Conservation (phyloP, 2,113 vertebrate genomes). For the Hyla sarda region DNA sequence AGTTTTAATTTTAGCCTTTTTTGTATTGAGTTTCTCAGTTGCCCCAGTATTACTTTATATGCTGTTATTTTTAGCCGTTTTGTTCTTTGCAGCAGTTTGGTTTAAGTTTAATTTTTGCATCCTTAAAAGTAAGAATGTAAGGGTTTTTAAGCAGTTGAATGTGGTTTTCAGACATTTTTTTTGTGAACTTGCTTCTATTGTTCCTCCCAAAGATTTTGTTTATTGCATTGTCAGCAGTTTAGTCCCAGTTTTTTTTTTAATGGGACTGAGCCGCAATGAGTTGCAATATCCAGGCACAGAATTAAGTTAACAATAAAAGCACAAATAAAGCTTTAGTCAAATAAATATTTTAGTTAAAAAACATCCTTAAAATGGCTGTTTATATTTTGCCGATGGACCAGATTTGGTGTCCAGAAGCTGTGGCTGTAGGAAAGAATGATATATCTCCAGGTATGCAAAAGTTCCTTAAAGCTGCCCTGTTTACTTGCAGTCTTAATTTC, state of each 20-base stretch:
- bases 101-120: neutral
- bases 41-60: conserved; percentile 4
- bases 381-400: too few species aligned
- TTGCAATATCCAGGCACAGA: neutral
- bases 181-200: neutral
- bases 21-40: conserved; percentile 29
- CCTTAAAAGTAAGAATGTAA: neutral
- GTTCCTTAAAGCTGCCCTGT: too few species aligned
- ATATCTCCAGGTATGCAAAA: too few species aligned
- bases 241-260: neutral
- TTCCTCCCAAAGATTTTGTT: neutral
- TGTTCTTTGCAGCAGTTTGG: neutral
- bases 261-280: neutral
- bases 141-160: neutral
- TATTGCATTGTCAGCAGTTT: neutral
- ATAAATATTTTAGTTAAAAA: too few species aligned
- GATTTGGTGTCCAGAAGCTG: too few species aligned
- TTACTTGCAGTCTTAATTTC: too few species aligned
- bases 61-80: conserved; percentile 40
- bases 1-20: conserved; percentile 50
- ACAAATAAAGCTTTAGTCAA: too few species aligned
- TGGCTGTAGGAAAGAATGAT: too few species aligned
- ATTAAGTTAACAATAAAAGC: neutral
- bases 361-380: too few species aligned
- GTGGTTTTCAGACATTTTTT: neutral